Evolutionary conservation across 2,113 vertebrate genomes (phyloP), one percentile per base, ranked within the genome.

Genomic region (Boleophthalmus pectinirostris): DNA sequence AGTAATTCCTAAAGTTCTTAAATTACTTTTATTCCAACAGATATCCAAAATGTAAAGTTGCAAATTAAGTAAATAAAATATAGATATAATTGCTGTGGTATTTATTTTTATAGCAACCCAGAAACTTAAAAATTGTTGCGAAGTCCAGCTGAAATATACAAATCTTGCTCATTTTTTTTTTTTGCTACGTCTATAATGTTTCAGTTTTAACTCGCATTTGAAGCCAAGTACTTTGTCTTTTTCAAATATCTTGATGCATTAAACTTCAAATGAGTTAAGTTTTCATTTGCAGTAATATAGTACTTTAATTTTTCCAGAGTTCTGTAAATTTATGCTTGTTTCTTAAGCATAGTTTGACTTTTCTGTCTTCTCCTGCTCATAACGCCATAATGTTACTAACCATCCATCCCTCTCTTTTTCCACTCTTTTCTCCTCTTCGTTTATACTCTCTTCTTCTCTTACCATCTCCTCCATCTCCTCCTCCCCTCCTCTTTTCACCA

Each of bases 361-460:
- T 16, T 70, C 61, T 79, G 47, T 82, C 56, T 79, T 82, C 56
- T 79, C 70, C 65, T 60, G 66, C 53, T 69, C 66, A 63, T 80
- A 54, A 81, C 69, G 66, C 75, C 81, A 83, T 77, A 54, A 82
- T 73, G 77, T 74, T 60, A 89, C 87, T 87, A 88, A 87, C 79
- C 64, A 79, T 61, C 73, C 81, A 84, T 78, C 74, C 72, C 38
- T 16, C n/a, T 45, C 72, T 46, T 49, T 66, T 46, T 51, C 5
- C 49, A 51, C 49, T 20, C 49, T 51, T 8, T 16, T 51, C 16
- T 51, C 18, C 14, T 51, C 16, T 51, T 13, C 23, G 24, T 11
- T 0, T 5, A 12, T n/a, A 1, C 51, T 53, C 18, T 6, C 51
- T n/a, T 10, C 51, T 8, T 20, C 5, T 20, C 20, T 15, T 20